A percentile compares a stretch with the other conserved stretches of the same genome.
Evolutionary conservation across 2,888 invertebrate genomes (phyloP).

Genomic region (Drosophila setosimentum): DNA sequence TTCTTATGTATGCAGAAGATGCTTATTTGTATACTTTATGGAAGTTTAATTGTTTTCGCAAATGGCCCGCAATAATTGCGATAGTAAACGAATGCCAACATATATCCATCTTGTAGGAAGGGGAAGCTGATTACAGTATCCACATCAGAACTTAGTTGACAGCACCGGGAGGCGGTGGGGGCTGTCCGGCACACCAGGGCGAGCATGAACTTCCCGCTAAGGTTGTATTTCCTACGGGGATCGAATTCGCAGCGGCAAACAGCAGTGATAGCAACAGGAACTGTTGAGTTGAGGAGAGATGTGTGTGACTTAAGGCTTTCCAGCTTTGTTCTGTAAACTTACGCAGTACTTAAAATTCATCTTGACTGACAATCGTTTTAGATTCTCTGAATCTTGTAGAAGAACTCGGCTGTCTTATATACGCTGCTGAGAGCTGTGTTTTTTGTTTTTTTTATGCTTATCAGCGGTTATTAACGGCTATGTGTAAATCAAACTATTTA

Average conservation of each 20-base stretch:
- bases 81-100: conserved; percentile 23
- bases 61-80: conserved; percentile 59
- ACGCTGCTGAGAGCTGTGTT: background rate
- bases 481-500: background rate
- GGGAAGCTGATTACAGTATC: conserved; percentile 11
- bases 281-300: conserved; percentile 23
- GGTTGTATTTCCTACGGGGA: conserved; percentile 2
- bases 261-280: conserved; percentile 53
- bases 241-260: conserved; percentile 15
- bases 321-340: conserved; percentile 22
- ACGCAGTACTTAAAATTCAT: conserved; percentile 51
- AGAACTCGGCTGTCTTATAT: conserved; percentile 18
- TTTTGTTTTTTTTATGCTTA: background rate
- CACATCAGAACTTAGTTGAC: conserved; percentile 40
- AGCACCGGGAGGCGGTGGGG: conserved; percentile 54
- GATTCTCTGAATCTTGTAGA: background rate
- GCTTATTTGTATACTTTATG: conserved; percentile 63
- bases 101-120: conserved; percentile 1
- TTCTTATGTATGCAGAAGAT: conserved; percentile 11
- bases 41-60: conserved; percentile 63
- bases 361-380: background rate
- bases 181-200: conserved; percentile 67
- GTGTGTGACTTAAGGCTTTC: background rate
- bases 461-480: background rate
- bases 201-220: conserved; percentile 39